Percentiles rank a stretch among this genome's conserved stretches.
Conservation (phyloP, 53 echinoderm and acorn worm species). For the Holothuria scabra region DNA sequence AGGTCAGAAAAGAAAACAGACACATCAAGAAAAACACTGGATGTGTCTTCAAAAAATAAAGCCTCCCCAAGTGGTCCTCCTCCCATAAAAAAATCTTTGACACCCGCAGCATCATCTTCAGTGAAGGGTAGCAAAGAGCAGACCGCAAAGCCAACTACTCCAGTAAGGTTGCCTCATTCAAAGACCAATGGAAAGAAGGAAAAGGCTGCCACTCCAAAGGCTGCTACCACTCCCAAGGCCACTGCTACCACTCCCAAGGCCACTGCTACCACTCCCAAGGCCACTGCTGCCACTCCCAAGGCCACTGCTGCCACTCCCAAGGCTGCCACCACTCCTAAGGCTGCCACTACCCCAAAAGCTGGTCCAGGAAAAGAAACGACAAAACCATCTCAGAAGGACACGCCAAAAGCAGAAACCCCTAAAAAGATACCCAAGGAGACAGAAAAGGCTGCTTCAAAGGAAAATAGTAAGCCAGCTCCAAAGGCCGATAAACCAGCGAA, state of each 20-base stretch:
- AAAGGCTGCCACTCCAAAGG: constrained; percentile 42
- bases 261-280: constrained; percentile 38
- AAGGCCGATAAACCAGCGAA: constrained; percentile 13
- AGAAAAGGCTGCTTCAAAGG: constrained; percentile 25
- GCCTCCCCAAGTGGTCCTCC: constrained; percentile 65
- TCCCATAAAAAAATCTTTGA: constrained; percentile 95
- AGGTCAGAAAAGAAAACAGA: constrained; percentile 31
- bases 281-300: constrained; percentile 41
- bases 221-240: constrained; percentile 36
- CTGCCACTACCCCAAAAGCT: neutral
- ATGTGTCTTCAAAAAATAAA: neutral
- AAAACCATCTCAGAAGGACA: neutral
- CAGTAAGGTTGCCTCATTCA: constrained; percentile 3
- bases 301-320: constrained; percentile 39
- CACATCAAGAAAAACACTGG: constrained; percentile 15
- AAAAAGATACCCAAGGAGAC: constrained; percentile 25
- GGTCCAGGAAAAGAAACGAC: constrained; percentile 1
- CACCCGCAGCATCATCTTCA: constrained; percentile 56
- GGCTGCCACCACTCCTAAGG: constrained; percentile 31
- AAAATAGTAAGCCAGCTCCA: constrained; percentile 15
- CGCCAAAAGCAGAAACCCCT: constrained; percentile 24
- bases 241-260: constrained; percentile 36
- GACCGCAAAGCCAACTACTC: constrained; percentile 29
- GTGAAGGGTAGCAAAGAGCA: constrained; percentile 36
- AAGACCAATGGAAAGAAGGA: constrained; percentile 43